Conservation (phyloP, 2,888 invertebrate genomes). For the Microctonus aethiopoides region DNA sequence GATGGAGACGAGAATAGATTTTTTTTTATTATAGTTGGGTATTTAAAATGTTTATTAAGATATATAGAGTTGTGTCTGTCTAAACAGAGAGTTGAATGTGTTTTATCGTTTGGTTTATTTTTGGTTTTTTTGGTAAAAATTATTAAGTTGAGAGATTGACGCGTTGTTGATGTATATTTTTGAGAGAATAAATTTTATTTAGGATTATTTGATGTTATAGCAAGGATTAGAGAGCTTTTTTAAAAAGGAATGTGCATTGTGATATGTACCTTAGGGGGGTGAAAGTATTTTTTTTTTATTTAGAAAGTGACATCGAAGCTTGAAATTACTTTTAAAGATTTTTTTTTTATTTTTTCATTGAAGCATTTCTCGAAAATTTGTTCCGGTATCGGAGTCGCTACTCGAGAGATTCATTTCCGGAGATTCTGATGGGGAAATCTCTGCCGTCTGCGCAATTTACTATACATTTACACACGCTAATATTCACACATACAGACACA, state of each 20-base stretch:
- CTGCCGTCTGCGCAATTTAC: constrained; percentile 6
- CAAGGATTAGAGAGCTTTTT: too few relatives aligned
- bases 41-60: background rate
- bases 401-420: constrained; percentile 45
- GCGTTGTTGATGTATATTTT: too few relatives aligned
- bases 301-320: constrained; percentile 15
- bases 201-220: too few relatives aligned
- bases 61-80: background rate
- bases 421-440: background rate
- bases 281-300: constrained; percentile 5
- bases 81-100: too few relatives aligned
- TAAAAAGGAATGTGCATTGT: too few relatives aligned
- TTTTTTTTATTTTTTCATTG: background rate
- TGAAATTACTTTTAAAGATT: background rate
- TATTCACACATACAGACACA: background rate
- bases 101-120: too few relatives aligned
- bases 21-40: too few relatives aligned
- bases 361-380: constrained; percentile 37
- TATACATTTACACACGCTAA: background rate
- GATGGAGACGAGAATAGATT: background rate
- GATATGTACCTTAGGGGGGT: too few relatives aligned
- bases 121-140: too few relatives aligned
- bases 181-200: too few relatives aligned
- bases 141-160: too few relatives aligned
- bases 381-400: constrained; percentile 41